Evolutionary conservation across 2,888 invertebrate species (phyloP), one percentile per base, ranked within the genome.

Genomic region (Lasioglossum zephyrum): DNA sequence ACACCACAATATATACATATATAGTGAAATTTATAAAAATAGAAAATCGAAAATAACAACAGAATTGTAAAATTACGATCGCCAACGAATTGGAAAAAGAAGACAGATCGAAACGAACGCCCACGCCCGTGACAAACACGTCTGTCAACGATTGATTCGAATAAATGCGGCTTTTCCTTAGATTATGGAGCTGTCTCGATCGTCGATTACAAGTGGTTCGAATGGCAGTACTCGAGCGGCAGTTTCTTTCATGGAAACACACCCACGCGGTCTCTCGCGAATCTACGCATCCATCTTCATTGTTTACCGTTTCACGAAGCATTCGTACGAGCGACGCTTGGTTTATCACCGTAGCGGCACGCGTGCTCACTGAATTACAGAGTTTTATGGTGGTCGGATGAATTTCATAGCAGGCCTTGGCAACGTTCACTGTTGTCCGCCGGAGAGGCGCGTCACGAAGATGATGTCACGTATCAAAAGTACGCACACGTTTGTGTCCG

Each of bases 391-490:
- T 66, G 70, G 81, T 22, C 66, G 60, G 81, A 79, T 83, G 85
- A 85, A 88, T 89, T 90, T 85, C 77, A 79, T 81, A 81, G 81
- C 81, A 82, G 87, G 49, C 87, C 89, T 89, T 90, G 89, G 36
- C 73, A 39, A 13, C 47, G 69, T 53, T 63, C 72, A 22, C 36
- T 69, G 39, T 69, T 36, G 39, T 4, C 39, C 22, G 69, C 18
- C 22, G 70, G n/a, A 41, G 70, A 22, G 70, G 70, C 41, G 41
- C 44, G 82, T 53, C 63, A 31, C 26, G 11, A 57, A 41, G 85
- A 86, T 90, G 91, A 91, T 88, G 91, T 90, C 90, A 91, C 88
- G 85, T 84, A 91, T 90, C 85, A 88, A 79, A 90, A 91, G 90
- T 89, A 75, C 26, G 44, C 31, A 66, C 72, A 60, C 89, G 81